Evolutionary conservation across 1,140 invertebrate species (phyloP), one percentile per base, ranked within the genome.

Genomic region (Solenopsis invicta): DNA sequence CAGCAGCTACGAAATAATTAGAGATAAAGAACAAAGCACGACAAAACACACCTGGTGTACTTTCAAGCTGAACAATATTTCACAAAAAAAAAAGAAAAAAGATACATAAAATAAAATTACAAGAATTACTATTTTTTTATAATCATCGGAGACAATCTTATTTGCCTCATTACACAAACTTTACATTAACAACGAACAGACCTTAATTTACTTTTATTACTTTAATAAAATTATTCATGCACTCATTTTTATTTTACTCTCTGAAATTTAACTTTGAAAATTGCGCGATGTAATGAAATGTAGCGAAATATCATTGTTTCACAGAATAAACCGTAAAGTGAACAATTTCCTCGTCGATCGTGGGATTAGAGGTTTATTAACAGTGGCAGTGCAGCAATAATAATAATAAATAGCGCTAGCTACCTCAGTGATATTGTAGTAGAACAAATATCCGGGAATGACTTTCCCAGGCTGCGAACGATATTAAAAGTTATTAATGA

Each of bases 401-500:
- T 61, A 24, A 37, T 59, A 50, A 75, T 84, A 61, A 84, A 84
- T 75, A 74, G n/a, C 54, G 10, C 10, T 34, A 52, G 56, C 6
- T 82, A 82, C 77, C 54, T 54, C 24, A 10, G 54, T 50, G 16
- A 72, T 81, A 85, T 88, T 72, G 62, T 48, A 54, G 62, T 37
- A 45, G 72, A 64, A 56, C 64, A 76, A 87, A 82, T 81, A 87
- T 89, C 86, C 81, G 71, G 62, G 67, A 88, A 81, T 66, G 75
- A 77, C 62, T 90, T 85, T 90, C 50, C 80, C 21, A 62, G 29
- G 41, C 56, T 59, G 77, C 16, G 48, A 59, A 64, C 80, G 89
- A 90, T 90, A 90, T 54, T 87, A 67, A 59, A 62, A 64, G 81
- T 85, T 90, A 90, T 90, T 90, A 90, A 90, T 85, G 81, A 81